phyloP scores from a whole-genome alignment of 2,797 vertebrate genomes.

The Meriones psammophilus region DNA sequence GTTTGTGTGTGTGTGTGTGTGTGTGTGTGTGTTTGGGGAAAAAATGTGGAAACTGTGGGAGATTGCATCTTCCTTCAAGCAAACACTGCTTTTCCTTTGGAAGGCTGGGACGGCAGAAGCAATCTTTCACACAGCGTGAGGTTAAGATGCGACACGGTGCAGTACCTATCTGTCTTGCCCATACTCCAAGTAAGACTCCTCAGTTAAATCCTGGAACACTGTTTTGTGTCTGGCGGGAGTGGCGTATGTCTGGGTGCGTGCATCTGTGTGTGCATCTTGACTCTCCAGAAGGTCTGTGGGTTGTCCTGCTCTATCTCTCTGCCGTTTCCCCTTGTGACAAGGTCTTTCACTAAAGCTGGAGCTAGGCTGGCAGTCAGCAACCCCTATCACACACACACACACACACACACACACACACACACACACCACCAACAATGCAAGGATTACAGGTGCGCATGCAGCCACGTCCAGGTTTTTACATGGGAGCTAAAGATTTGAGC shows the following conservation, averaged over 20 bases:
- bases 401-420: too few relatives aligned
- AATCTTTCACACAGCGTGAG: neutral
- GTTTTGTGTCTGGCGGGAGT: neutral
- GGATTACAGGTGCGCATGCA: neutral
- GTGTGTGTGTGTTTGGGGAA: neutral
- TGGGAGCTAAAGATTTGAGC: neutral
- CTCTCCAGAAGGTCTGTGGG: neutral
- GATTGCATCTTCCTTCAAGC: neutral
- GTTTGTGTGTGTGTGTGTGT: neutral
- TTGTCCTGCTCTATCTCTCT: neutral
- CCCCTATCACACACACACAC: neutral
- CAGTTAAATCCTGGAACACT: neutral
- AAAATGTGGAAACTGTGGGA: neutral
- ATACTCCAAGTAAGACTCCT: neutral
- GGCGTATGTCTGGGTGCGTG: neutral
- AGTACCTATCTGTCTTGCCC: neutral
- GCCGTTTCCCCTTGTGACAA: neutral
- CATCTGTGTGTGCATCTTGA: too few relatives aligned
- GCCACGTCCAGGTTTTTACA: neutral
- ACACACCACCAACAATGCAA: neutral
- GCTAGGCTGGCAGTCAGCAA: neutral
- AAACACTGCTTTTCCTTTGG: neutral
- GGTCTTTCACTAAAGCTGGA: neutral
- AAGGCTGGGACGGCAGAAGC: neutral
- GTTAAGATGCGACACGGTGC: neutral